Conservation (phyloP, 2,888 invertebrate species). For the Drosophila putrida region DNA sequence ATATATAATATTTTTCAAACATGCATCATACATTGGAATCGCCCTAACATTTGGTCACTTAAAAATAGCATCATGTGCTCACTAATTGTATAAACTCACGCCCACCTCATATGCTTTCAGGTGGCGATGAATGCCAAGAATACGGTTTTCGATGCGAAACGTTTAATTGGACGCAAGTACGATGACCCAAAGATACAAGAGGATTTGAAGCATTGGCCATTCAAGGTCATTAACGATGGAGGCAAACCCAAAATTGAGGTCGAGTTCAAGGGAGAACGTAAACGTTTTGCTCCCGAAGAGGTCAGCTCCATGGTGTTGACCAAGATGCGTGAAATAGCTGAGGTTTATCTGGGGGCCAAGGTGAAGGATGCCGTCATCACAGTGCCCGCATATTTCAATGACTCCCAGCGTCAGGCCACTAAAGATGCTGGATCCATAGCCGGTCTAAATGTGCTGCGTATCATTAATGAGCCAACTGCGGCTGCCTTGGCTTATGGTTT, state of each 20-base stretch:
- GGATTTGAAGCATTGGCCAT: constrained; percentile 95
- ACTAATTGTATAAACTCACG: constrained; percentile 21
- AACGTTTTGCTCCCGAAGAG: constrained; percentile 93
- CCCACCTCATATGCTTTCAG: constrained; percentile 81
- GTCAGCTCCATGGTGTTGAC: constrained; percentile 93
- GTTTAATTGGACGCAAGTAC: constrained; percentile 93
- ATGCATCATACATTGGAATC: constrained; percentile 13
- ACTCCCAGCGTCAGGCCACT: constrained; percentile 93
- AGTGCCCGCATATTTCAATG: constrained; percentile 94
- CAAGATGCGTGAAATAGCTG: constrained; percentile 94
- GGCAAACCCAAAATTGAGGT: constrained; percentile 91
- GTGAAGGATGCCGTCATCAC: constrained; percentile 93
- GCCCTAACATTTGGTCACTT: constrained; percentile 12
- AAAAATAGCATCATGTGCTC: constrained; percentile 42
- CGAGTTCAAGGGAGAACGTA: constrained; percentile 90
- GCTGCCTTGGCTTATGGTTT: constrained; percentile 94
- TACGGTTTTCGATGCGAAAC: constrained; percentile 93
- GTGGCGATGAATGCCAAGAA: constrained; percentile 93
- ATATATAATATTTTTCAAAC: background rate
- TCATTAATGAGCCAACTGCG: constrained; percentile 96
- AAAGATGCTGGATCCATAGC: constrained; percentile 95
- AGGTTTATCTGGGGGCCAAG: constrained; percentile 90
- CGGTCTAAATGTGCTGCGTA: constrained; percentile 94
- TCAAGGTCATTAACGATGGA: constrained; percentile 88
- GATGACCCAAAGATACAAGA: constrained; percentile 92